Evolutionary conservation across 2,113 vertebrate genomes (phyloP).

Genomic region (Anarhynchus alexandrinus): DNA sequence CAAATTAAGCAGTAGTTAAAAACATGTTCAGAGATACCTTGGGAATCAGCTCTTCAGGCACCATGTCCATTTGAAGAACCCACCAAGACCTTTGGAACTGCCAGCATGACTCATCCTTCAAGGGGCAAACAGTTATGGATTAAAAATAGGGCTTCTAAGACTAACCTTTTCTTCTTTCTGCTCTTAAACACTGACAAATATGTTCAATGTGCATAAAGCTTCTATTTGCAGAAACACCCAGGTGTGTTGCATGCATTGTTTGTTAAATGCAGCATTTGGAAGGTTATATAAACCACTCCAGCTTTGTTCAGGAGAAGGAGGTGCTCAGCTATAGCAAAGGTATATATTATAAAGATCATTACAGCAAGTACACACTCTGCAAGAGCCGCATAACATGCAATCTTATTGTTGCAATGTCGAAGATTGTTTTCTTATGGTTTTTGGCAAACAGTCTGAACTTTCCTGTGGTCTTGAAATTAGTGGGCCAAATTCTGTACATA

Average conservation of each 20-base stretch:
- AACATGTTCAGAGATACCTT: neutral
- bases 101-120: neutral
- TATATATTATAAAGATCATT: neutral
- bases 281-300: neutral
- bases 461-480: neutral
- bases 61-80: neutral
- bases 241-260: neutral
- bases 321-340: neutral
- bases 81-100: neutral
- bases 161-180: neutral
- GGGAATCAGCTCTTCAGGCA: neutral
- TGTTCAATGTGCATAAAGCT: neutral
- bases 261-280: neutral
- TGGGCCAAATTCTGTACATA: neutral
- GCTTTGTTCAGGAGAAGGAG: neutral
- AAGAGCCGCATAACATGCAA: neutral
- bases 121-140: neutral
- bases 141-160: neutral
- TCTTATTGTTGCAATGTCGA: neutral
- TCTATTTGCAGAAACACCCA: neutral
- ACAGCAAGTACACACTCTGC: neutral
- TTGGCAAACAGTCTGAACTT: neutral
- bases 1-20: neutral
- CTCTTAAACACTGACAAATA: neutral
- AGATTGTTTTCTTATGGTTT: neutral